Conservation (phyloP, 2,113 vertebrate species). For the Cryptoleucopteryx plumbea region DNA sequence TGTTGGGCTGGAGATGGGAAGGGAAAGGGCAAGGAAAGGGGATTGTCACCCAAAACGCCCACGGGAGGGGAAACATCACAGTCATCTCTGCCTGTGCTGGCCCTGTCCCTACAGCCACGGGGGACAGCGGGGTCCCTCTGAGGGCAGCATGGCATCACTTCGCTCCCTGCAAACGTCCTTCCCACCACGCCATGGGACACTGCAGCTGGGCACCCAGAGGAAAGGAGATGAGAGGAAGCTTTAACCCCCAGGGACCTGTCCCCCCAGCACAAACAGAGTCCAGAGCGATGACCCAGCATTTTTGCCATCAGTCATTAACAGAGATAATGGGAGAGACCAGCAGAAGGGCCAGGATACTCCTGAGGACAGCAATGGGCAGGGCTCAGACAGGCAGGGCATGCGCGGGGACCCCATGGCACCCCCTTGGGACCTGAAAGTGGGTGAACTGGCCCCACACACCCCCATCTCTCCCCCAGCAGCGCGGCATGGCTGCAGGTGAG, state of each 20-base stretch:
- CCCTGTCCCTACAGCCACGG: rapidly evolving
- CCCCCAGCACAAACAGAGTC: neutral
- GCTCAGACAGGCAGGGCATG: neutral
- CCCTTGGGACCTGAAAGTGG: neutral
- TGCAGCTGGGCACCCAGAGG: neutral
- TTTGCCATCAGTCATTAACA: neutral
- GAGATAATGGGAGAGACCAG: neutral
- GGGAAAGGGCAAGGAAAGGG: neutral
- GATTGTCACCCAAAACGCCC: neutral
- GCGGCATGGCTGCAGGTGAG: neutral
- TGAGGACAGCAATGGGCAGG: neutral
- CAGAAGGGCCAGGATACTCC: neutral
- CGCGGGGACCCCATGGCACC: neutral
- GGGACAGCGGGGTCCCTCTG: neutral
- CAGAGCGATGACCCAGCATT: neutral
- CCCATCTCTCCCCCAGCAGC: neutral
- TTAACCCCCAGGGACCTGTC: neutral
- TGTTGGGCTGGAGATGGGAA: neutral
- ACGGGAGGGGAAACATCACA: rapidly evolving
- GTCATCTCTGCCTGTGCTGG: neutral
- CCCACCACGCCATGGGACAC: neutral
- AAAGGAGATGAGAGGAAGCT: neutral
- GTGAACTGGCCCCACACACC: rapidly evolving
- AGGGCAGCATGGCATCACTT: neutral
- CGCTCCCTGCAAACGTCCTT: neutral